Evolutionary conservation across 2,888 invertebrate species (phyloP), one percentile per base, ranked within the genome.

Genomic region (Notodonta ziczac): DNA sequence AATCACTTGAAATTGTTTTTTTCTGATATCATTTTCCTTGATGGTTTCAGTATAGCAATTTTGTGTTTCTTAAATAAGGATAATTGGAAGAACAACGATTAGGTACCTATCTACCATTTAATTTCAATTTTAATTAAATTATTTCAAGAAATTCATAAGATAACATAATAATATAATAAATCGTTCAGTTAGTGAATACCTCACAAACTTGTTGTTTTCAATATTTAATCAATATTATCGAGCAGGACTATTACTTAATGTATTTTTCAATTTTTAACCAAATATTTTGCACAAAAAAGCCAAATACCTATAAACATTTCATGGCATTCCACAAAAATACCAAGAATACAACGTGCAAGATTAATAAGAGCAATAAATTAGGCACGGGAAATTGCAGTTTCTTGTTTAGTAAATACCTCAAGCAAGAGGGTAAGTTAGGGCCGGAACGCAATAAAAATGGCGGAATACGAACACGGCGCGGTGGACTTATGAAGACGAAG

Each of bases 311-410:
- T 39, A 63, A 57, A 70, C 57, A 59, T 64, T 63, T 63, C 65
- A 71, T 67, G 63, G 68, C 58, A 59, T 64, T 60, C 62, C 65
- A 67, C 69, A 64, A 72, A 80, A 81, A 85, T 84, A 84, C 73
- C 76, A 81, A 78, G 76, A 78, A 81, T 80, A 80, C 81, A 81
- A 80, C 76, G 78, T 84, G 81, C 81, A 87, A 88, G 89, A 88
- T 88, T 85, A 86, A 89, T 88, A 87, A 82, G 76, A 74, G 77
- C 81, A 81, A 83, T 83, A 84, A 88, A 88, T 89, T 87, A 88
- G 88, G 80, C 82, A 83, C 80, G 78, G 87, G 84, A 88, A 88
- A 89, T 89, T 89, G 87, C 85, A 84, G 86, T 88, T 85, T 81
- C 87, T 86, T 87, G 86, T 87, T 85, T 84, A 85, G 84, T 82